Conservation (phyloP, 2,888 invertebrate species). For the Melanophora roralis region DNA sequence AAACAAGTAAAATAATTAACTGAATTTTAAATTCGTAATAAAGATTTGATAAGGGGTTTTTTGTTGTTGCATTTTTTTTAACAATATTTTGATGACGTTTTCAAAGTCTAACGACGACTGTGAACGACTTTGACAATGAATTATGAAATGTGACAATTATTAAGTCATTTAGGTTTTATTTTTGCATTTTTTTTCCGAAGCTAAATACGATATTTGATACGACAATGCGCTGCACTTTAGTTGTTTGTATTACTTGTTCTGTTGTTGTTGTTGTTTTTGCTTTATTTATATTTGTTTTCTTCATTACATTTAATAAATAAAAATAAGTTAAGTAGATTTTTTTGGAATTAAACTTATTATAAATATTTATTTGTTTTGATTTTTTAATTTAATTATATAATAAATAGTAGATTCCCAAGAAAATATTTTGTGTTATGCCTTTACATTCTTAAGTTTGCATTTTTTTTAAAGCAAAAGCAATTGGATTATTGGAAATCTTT, state of each 20-base stretch:
- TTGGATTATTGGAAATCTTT: too few relatives aligned
- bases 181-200: not conserved
- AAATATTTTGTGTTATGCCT: not conserved
- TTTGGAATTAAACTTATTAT: not conserved
- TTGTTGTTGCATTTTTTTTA: slow-evolving; percentile 41
- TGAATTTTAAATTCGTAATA: slow-evolving; percentile 34
- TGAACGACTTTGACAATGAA: slow-evolving; percentile 69
- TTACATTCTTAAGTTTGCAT: not conserved
- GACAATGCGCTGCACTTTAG: not conserved
- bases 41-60: slow-evolving; percentile 11
- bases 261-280: slow-evolving; percentile 2
- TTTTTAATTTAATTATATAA: slow-evolving; percentile 8
- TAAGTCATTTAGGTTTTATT: slow-evolving; percentile 10
- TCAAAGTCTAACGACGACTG: slow-evolving; percentile 43
- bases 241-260: not conserved
- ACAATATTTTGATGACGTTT: slow-evolving; percentile 60
- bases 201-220: slow-evolving; percentile 28
- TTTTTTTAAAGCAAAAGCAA: not conserved
- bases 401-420: not conserved
- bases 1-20: not conserved
- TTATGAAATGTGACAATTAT: slow-evolving; percentile 37
- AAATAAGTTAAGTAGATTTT: slow-evolving; percentile 18
- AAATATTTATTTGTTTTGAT: slow-evolving; percentile 13
- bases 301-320: too few relatives aligned
- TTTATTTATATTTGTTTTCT: not conserved